These are phyloP conservation scores for Eudasyphora cyanicolor DNA, from an alignment of 2,888 invertebrate genomes.

Conservation along the genomic window DNA sequence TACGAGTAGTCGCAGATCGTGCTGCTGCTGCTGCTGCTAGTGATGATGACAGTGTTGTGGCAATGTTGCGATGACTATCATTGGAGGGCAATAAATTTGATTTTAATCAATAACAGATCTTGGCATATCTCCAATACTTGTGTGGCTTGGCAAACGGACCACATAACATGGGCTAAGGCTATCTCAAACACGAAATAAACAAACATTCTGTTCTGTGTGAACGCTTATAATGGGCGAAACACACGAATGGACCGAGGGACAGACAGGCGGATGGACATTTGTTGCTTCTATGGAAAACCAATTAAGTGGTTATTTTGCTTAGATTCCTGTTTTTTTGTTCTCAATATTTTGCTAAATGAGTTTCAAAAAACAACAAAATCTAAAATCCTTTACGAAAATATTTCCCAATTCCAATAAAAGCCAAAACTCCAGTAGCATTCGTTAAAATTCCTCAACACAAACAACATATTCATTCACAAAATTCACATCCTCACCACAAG, in stretches of 20 bases:
- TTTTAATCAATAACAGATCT: constrained; percentile 66
- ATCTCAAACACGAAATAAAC: constrained; percentile 20
- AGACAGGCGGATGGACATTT: background rate
- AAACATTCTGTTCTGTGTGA: constrained; percentile 18
- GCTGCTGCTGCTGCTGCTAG: background rate
- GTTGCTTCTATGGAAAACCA: constrained; percentile 62
- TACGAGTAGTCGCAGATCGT: background rate
- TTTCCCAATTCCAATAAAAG: constrained; percentile 23
- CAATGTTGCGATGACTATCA: constrained; percentile 57
- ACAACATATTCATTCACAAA: background rate
- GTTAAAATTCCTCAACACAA: constrained; percentile 57
- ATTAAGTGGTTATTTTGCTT: constrained; percentile 65
- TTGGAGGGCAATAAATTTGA: constrained; percentile 64
- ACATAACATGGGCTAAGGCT: constrained; percentile 57
- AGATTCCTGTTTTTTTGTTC: too few relatives aligned
- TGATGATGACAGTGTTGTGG: constrained; percentile 42
- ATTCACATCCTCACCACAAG: background rate
- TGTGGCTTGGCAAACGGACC: constrained; percentile 54
- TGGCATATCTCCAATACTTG: constrained; percentile 62
- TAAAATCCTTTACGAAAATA: constrained; percentile 35
- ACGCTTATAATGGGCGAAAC: constrained; percentile 4
- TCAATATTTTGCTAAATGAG: too few relatives aligned
- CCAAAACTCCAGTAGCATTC: constrained; percentile 61
- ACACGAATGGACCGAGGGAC: background rate
- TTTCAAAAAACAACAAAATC: background rate